Conservation (phyloP, 2,888 invertebrate species). For the Papilio elwesi region DNA sequence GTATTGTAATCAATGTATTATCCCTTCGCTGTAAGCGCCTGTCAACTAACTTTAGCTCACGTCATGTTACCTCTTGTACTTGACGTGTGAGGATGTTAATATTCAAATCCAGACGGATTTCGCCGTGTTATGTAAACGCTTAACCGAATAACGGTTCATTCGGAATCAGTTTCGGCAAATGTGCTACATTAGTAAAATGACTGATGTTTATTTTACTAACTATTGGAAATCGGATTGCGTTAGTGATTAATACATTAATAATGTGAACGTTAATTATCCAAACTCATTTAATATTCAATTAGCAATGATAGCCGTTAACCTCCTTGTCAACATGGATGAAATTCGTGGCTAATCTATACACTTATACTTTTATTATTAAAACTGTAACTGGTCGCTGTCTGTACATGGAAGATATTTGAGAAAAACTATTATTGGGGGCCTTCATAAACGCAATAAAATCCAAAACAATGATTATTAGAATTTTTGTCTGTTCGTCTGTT, state of each 20-base stretch:
- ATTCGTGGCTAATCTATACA: neutral
- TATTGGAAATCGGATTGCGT: slow-evolving; percentile 17
- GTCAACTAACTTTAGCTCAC: slow-evolving; percentile 5
- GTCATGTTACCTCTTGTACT: slow-evolving; percentile 12
- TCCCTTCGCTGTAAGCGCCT: neutral
- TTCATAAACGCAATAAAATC: no score
- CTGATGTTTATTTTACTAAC: slow-evolving; percentile 7
- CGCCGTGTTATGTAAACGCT: slow-evolving; percentile 3
- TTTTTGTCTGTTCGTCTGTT: no score
- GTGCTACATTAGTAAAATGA: slow-evolving; percentile 10
- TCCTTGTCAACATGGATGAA: neutral
- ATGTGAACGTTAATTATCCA: slow-evolving; percentile 1
- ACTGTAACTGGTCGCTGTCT: no score
- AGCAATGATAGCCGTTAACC: neutral
- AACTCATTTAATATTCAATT: slow-evolving; percentile 16
- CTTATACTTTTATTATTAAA: no score
- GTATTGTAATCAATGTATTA: neutral
- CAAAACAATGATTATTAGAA: no score
- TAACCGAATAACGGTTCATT: slow-evolving; percentile 1
- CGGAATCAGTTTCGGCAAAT: neutral
- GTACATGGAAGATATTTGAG: no score
- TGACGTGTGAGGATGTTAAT: slow-evolving; percentile 7
- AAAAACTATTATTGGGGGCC: no score
- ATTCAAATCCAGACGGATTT: slow-evolving; percentile 20
- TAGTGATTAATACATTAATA: slow-evolving; percentile 15